A percentile compares a stretch with the other conserved stretches of the same genome.
These are phyloP conservation scores for Cololabis saira DNA, from an alignment of 2,113 vertebrate species.

Conservation along the genomic window DNA sequence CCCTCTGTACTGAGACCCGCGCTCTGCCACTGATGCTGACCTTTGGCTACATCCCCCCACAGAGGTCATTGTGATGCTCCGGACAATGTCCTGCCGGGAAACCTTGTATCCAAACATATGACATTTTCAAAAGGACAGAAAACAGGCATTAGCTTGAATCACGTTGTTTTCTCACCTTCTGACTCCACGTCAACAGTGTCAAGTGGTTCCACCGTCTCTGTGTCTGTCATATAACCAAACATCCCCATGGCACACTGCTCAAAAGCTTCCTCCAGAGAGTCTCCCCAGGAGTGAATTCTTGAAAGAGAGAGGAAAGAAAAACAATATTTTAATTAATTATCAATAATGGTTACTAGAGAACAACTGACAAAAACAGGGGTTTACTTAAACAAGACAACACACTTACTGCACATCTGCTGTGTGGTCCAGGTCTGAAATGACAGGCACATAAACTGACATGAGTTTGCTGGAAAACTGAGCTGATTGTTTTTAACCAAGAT, in stretches of 20 bases:
- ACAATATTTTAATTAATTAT: no score
- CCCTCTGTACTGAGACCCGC: no score
- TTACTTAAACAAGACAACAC: background rate
- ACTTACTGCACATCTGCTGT: constrained; percentile 99
- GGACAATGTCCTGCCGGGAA: no score
- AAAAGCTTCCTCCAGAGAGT: constrained; percentile 92
- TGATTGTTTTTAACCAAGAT: no score
- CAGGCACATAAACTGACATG: background rate
- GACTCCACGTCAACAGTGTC: constrained; percentile 89
- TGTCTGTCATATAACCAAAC: constrained; percentile 99
- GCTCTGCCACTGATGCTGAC: no score
- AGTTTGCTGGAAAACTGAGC: background rate
- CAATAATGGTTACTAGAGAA: background rate
- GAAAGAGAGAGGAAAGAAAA: background rate
- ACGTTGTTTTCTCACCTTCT: constrained; percentile 81
- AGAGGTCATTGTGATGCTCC: no score
- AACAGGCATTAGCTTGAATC: background rate
- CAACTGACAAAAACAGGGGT: background rate
- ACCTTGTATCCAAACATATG: background rate
- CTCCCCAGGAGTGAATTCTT: constrained; percentile 94
- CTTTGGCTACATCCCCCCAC: no score
- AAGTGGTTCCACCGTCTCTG: constrained; percentile 90
- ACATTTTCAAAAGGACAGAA: background rate
- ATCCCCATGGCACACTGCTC: constrained; percentile 97
- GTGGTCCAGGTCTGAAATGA: constrained; percentile 92